Evolutionary conservation across 2,113 vertebrate species (phyloP).

Genomic region (Semnornis frantzii): DNA sequence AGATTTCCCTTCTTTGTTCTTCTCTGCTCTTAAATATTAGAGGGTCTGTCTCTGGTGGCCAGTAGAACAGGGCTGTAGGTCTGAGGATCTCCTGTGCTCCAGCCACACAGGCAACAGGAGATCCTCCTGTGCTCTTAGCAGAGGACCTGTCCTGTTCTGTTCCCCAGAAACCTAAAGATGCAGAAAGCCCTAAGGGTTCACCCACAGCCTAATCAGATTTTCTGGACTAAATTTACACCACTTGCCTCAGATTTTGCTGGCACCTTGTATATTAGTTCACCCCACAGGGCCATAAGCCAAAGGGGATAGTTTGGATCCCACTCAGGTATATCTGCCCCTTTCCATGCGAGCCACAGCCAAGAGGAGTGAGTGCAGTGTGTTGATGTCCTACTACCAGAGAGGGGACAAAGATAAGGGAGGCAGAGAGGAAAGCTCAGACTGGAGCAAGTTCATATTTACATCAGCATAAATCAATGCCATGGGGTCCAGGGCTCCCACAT

Average conservation of each 20-base stretch:
- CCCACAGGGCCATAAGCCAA: not conserved
- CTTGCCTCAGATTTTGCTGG: not conserved
- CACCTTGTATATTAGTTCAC: not conserved
- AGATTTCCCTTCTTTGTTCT: not conserved
- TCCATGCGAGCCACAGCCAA: rapidly evolving
- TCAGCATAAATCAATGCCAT: not conserved
- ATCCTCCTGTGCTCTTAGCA: not conserved
- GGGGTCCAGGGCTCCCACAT: not conserved
- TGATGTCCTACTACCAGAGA: not conserved
- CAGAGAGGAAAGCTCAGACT: not conserved
- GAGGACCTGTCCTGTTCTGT: rapidly evolving
- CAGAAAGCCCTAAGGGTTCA: not conserved
- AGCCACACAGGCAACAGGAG: rapidly evolving
- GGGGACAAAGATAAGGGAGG: not conserved
- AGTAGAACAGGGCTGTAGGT: not conserved
- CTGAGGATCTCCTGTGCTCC: not conserved
- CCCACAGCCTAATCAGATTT: rapidly evolving
- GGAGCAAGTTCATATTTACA: not conserved
- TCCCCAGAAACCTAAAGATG: not conserved
- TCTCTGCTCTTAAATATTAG: not conserved
- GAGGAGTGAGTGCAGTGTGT: not conserved
- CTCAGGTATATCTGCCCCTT: not conserved
- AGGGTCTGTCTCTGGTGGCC: not conserved
- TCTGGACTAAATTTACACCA: not conserved
- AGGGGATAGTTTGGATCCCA: not conserved